These are phyloP conservation scores for Anastrepha ludens DNA, from an alignment of 1,140 invertebrate genomes.

Conservation along the genomic window DNA sequence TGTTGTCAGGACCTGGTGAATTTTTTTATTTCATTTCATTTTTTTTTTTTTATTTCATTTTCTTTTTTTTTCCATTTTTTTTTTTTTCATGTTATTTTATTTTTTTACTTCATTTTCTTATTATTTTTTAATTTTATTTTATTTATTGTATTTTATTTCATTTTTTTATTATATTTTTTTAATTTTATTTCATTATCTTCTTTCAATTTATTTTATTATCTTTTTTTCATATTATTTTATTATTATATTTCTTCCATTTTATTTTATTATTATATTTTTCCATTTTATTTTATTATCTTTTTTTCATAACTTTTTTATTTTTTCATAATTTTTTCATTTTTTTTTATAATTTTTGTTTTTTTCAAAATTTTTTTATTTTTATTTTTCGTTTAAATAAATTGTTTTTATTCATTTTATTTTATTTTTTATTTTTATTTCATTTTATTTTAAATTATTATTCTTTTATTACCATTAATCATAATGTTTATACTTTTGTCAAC, in stretches of 20 bases:
- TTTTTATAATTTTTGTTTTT: neutral
- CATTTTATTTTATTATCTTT: neutral
- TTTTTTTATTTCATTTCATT: no score
- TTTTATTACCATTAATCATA: neutral
- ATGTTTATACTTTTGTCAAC: neutral
- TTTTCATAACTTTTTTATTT: neutral
- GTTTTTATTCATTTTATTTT: neutral
- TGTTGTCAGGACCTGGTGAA: no score
- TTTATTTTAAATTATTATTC: neutral
- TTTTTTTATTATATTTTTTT: neutral
- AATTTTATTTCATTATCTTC: neutral
- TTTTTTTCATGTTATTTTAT: no score
- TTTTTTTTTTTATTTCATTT: no score
- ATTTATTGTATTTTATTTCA: neutral
- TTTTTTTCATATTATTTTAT: neutral
- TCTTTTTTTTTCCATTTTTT: no score
- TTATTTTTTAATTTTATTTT: no score
- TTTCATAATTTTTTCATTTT: neutral
- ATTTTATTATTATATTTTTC: neutral
- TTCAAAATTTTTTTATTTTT: no score
- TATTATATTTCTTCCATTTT: neutral
- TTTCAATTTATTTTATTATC: neutral
- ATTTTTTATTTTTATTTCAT: neutral
- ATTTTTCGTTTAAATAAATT: neutral
- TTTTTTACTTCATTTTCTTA: no score